Evolutionary conservation across 2,888 invertebrate species (phyloP).

Genomic region (Melanostoma scalare): DNA sequence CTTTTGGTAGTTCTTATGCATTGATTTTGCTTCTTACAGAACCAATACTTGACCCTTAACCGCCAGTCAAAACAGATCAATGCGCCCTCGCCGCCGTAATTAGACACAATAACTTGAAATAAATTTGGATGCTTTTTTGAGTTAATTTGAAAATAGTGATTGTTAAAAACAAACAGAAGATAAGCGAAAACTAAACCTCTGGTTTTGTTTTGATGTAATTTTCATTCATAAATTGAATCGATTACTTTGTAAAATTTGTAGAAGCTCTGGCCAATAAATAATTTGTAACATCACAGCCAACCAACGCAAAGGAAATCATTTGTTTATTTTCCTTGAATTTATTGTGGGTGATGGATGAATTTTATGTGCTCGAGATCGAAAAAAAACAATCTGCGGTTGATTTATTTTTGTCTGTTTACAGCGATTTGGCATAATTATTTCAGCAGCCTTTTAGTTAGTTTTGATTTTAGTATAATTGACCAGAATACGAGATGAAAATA

Average conservation of each 20-base stretch:
- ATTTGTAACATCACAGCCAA: background rate
- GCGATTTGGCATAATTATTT: conserved; percentile 6
- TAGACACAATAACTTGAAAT: conserved; percentile 13
- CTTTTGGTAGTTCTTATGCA: background rate
- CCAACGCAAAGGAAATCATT: conserved; percentile 9
- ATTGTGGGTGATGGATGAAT: conserved; percentile 8
- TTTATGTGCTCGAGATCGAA: background rate
- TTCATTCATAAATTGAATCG: conserved; percentile 12
- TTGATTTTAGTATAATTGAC: background rate
- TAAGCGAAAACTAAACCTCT: too few species aligned
- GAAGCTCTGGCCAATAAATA: background rate
- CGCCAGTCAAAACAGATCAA: conserved; percentile 11
- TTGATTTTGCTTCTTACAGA: background rate
- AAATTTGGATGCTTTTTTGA: conserved; percentile 2
- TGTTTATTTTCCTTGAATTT: conserved; percentile 24
- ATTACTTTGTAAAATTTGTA: too few species aligned
- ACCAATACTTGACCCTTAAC: conserved; percentile 2
- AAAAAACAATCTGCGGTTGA: conserved; percentile 7
- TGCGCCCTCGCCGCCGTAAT: conserved; percentile 18
- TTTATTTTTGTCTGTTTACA: conserved; percentile 25
- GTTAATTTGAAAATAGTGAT: background rate
- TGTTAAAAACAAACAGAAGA: background rate
- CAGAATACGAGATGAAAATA: background rate
- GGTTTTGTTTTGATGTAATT: background rate
- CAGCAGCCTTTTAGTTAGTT: background rate